Evolutionary conservation across 2,888 invertebrate genomes (phyloP), one percentile per base, ranked within the genome.

Genomic region (Ormyrus thymus): DNA sequence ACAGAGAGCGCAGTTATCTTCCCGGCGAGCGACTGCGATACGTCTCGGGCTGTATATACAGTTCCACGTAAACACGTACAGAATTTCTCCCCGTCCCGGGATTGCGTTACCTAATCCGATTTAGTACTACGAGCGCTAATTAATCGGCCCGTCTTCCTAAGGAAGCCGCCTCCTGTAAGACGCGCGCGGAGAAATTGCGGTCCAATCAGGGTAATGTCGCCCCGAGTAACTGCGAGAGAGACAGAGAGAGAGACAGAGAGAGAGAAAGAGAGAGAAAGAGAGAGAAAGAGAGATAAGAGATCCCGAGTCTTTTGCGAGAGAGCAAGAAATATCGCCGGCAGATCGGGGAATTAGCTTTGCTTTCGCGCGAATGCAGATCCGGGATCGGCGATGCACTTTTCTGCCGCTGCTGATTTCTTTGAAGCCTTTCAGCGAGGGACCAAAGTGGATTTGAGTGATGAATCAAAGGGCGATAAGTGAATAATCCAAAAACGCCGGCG

Each of bases 91-190:
- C 48, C 62, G 11, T 48, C 50, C n/a, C 4, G n/a, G 61, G 62
- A 69, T 64, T 55, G 61, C 69, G 71, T 69, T 79, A 72, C 76
- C 74, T 81, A 81, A 81, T 81, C 81, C 73, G 79, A 81, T 79
- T 79, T 79, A 76, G 76, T 53, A 15, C 56, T 51, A 69, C 53
- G 73, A 81, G 79, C 81, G 76, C 66, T 81, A 81, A 81, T 81
- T 81, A 81, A 81, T 81, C 66, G 81, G 76, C 70, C 70, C 70
- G 61, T 76, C 71, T 70, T 29, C 50, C 59, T 43, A 46, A 50
- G 70, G 73, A 73, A 77, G 64, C 65, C 56, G 62, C 70, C 46
- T 43, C 29, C 46, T 50, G 66, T 51, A 62, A 62, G 78, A 51
- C 61, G 73, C 29, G 9, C 65, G 9, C 65, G 43, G 65, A 71